Conservation (phyloP, 2,797 vertebrate species). For the Peromyscus attwateri region DNA sequence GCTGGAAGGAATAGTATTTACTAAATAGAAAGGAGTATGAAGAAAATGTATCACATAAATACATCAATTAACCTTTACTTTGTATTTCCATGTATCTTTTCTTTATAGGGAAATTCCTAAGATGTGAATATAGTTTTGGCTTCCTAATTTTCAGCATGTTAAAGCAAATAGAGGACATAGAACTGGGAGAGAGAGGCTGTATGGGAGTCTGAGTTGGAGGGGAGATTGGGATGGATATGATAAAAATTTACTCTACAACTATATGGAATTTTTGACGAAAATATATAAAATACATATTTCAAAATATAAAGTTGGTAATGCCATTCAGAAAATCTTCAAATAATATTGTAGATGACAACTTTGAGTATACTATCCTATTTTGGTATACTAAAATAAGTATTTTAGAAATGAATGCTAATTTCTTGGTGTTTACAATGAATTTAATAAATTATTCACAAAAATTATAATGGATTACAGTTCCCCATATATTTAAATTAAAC, state of each 20-base stretch:
- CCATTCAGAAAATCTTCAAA: not conserved
- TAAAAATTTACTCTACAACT: not conserved
- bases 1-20: not conserved
- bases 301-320: not conserved
- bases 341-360: slow-evolving; percentile 18
- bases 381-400: not conserved
- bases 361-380: not conserved
- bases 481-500: not conserved
- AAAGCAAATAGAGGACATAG: not conserved
- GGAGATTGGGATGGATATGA: not conserved
- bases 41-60: slow-evolving; percentile 48
- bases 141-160: not conserved
- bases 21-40: not conserved
- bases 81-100: not conserved
- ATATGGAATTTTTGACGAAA: not conserved
- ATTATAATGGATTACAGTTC: not conserved
- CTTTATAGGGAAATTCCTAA: not conserved
- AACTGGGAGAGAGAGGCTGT: not conserved
- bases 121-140: not conserved
- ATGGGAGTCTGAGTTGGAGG: not conserved
- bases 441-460: not conserved
- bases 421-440: not conserved
- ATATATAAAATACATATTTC: not conserved
- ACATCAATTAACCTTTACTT: slow-evolving; percentile 24
- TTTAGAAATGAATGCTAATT: slow-evolving; percentile 57